Evolutionary conservation across 2,113 vertebrate genomes (phyloP), one percentile per base, ranked within the genome.

Genomic region (Echinops telfairi): DNA sequence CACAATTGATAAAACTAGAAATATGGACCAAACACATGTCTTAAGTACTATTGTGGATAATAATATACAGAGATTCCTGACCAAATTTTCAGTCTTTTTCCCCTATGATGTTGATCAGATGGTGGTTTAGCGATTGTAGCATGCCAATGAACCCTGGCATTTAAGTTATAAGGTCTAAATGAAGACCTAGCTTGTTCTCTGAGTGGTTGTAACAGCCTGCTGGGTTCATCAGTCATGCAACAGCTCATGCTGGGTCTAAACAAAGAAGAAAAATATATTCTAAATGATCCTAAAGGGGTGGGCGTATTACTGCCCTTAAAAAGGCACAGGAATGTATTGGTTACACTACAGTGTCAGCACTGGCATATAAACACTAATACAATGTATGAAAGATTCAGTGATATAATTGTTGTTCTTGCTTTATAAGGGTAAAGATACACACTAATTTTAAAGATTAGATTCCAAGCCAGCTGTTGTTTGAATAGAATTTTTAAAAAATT

Each of bases 141-240:
- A 71, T 81, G 25, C 29, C 3, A 80, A 40, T 75, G 53, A 88
- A 77, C 47, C 8, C 64, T 97, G 92, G 6, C 57, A 47, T 96
- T 97, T 94, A 82, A 96, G 66, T 75, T 95, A 91, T 93, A 71
- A 80, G 75, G 70, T 88, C 64, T 68, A 96, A 96, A 96, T 93
- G 68, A 96, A 97, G 92, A 93, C 58, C 62, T 81, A 94, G 43
- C 40, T 96, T 79, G 19, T 58, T 96, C 81, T 96, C 36, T 77
- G 85, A 90, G 38, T 75, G 25, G 9, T 77, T 95, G 7, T 91
- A 96, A 89, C 57, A 95, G 47, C 68, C 84, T 96, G 91, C 70
- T 71, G 91, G 77, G 82, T 83, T 95, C 95, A 86, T 96, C 94
- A 89, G 5, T 96, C 95, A 93, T 38, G 58, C 83, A 86, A 64